Base-by-base conservation (phyloP, 2,888 invertebrate species). In the Chymomyza fuscimana region DNA sequence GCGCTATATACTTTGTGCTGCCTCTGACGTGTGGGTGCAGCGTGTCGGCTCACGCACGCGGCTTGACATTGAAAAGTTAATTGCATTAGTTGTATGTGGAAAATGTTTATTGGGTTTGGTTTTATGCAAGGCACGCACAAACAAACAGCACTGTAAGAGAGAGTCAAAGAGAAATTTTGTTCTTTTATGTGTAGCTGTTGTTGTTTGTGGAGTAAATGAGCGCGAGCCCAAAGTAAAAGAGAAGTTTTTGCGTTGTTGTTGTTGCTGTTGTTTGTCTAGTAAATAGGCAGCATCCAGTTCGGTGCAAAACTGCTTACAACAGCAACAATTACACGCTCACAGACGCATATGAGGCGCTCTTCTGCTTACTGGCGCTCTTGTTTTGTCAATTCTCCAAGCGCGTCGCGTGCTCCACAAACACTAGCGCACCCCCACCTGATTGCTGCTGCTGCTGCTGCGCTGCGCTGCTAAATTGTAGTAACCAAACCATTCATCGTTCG, bases 341-440 rank as follows among this genome's bases (percentile, higher is more conserved):
- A 25, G 25, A 3, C 4, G 2, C 25, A 25, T 25, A 25, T 25
- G 25, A 4, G 25, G n/a, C 25, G 15, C 12, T 40, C 29, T 15
- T 4, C 32, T 32, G 32, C 25, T 51, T 46, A 25, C 25, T 50
- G 61, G 68, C 77, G 81, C 86, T 83, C 25, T 25, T 51, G 86
- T 85, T 87, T 82, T 85, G 80, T 85, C 83, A 87, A 83, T 80
- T 82, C 86, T 82, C 83, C 80, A 82, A 79, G 74, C 83, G 78
- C 81, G 86, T 80, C 81, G 86, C 80, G 82, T 80, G 83, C 80
- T 80, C 70, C 73, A 82, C 80, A 75, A 77, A 72, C 69, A 22
- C 4, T 16, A 72, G 76, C 80, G 67, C 80, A 70, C 70, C 77
- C 80, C 68, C 70, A 70, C 65, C 52, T 54, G 52, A 46, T 46